Conservation (phyloP, 2,113 vertebrate species). For the Heloderma charlesbogerti region DNA sequence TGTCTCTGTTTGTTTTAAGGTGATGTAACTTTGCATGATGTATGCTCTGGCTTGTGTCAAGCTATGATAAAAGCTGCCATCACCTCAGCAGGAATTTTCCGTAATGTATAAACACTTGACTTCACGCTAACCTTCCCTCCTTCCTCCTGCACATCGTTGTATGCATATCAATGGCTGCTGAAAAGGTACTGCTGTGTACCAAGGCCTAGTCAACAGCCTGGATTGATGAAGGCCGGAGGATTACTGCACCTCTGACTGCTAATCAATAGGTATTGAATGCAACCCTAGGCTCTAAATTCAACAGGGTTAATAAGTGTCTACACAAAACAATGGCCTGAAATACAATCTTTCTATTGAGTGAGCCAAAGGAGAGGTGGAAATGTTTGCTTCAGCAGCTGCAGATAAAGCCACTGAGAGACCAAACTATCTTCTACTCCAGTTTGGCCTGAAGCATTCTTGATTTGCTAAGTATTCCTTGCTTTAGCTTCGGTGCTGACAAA, state of each 20-base stretch:
- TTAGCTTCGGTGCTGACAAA: slow-evolving; percentile 41
- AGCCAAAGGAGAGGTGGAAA: slow-evolving; percentile 57
- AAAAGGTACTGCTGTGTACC: slow-evolving; percentile 79
- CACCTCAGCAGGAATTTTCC: slow-evolving; percentile 77
- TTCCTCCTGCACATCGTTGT: slow-evolving; percentile 67
- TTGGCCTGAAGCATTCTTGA: slow-evolving; percentile 67
- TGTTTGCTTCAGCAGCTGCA: slow-evolving; percentile 77
- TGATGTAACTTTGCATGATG: background rate
- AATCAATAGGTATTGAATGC: slow-evolving; percentile 87
- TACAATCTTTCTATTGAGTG: slow-evolving; percentile 59
- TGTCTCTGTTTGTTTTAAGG: slow-evolving; percentile 25
- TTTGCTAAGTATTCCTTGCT: slow-evolving; percentile 61
- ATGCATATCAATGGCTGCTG: slow-evolving; percentile 81
- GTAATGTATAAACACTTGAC: slow-evolving; percentile 75
- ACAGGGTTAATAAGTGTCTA: slow-evolving; percentile 83
- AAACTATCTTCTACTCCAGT: slow-evolving; percentile 75
- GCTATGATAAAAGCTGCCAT: slow-evolving; percentile 72
- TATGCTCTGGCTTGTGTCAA: slow-evolving; percentile 66
- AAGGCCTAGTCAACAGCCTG: slow-evolving; percentile 77
- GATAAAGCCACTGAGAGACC: slow-evolving; percentile 75
- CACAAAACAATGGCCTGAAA: slow-evolving; percentile 72
- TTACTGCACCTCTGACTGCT: slow-evolving; percentile 83
- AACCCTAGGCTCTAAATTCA: slow-evolving; percentile 79
- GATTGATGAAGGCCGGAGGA: slow-evolving; percentile 85
- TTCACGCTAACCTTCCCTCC: slow-evolving; percentile 68